A percentile compares a stretch with the other conserved stretches of the same genome.
These are phyloP conservation scores for Lates calcarifer DNA, from an alignment of 2,113 vertebrate genomes.

Conservation along the genomic window DNA sequence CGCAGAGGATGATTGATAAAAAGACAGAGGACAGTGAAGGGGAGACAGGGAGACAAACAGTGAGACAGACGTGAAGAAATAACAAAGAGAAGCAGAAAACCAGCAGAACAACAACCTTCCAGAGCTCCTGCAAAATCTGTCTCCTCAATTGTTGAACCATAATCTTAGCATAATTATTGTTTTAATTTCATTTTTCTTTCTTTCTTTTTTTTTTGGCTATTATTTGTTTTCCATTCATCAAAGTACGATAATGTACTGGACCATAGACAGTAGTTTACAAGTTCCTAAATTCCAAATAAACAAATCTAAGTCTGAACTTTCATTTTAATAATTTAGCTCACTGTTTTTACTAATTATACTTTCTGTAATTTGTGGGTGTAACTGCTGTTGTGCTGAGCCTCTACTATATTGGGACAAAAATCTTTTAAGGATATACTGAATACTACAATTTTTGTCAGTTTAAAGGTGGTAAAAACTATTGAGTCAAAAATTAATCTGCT, in stretches of 20 bases:
- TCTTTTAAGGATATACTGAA: neutral
- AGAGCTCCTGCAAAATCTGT: neutral
- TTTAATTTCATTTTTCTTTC: too few relatives aligned
- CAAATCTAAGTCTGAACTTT: neutral
- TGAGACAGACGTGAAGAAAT: conserved; percentile 10
- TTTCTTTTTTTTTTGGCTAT: too few relatives aligned
- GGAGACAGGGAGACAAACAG: conserved; percentile 7
- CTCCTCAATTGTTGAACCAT: neutral
- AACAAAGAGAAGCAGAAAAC: conserved; percentile 33
- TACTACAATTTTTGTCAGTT: neutral
- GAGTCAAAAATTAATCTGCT: neutral
- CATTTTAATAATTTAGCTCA: neutral
- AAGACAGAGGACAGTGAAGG: conserved; percentile 20
- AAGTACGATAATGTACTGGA: neutral
- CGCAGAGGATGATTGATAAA: conserved; percentile 29
- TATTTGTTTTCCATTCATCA: too few relatives aligned
- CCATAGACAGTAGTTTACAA: neutral
- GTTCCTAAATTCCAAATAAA: neutral
- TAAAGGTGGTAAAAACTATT: neutral
- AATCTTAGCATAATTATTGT: too few relatives aligned
- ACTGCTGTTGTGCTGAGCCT: neutral
- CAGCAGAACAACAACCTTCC: conserved; percentile 34
- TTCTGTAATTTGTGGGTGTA: neutral
- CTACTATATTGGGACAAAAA: neutral
- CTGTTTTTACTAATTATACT: neutral